Evolutionary conservation across 1,140 invertebrate species (phyloP), one percentile per base, ranked within the genome.

Genomic region (Atta colombica): DNA sequence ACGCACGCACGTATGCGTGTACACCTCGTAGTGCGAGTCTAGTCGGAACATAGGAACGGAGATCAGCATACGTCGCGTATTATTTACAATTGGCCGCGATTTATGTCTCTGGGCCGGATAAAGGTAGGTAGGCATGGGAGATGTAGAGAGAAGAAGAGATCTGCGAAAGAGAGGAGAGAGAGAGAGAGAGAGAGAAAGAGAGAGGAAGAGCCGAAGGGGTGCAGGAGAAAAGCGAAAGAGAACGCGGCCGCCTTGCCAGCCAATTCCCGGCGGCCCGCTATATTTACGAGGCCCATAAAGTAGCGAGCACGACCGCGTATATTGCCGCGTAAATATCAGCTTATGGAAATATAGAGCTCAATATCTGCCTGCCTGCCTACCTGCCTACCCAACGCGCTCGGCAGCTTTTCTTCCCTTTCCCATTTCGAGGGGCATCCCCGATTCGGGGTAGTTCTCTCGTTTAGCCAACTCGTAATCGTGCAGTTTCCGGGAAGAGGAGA

Each of bases 291-390:
- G 92, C 92, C 94, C 95, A 94, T 96, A 95, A 96, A 96, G 93
- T 95, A 94, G 93, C 92, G 93, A 92, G 91, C 93, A 93, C 93
- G 94, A 91, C 94, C 94, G 94, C 94, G 94, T 95, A 95, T 95
- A 95, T 95, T 95, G 94, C 95, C 94, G 92, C 94, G 95, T 95
- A 95, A 96, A 96, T 96, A 95, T 95, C 94, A 96, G 94, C 95
- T 96, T 96, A 96, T 95, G 95, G 95, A 96, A 96, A 96, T 96
- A 95, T 95, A 96, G 95, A 95, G 95, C 95, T 95, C 95, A 96
- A 96, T 95, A 95, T 96, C 94, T 95, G 95, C 94, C 94, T 93
- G 93, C 81, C 82, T 84, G 71, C 85, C 87, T 91, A 69, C 39
- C 39, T 45, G 39, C 39, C 39, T 45, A 90, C 89, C 89, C 81